These are phyloP conservation scores for Dolichoris vasculosae DNA, from an alignment of 1,140 invertebrate species.

Conservation along the genomic window DNA sequence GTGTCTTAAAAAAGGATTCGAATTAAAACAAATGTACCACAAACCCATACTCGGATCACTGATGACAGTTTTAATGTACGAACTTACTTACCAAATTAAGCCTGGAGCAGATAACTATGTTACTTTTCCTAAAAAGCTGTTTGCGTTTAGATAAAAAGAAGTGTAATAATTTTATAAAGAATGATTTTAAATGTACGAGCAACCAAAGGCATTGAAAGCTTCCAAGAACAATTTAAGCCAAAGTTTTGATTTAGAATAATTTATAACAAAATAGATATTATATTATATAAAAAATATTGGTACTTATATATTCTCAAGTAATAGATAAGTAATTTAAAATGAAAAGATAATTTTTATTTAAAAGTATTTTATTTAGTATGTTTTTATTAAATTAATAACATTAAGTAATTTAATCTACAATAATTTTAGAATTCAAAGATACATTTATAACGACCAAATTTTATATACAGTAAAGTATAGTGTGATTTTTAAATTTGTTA, in stretches of 20 bases:
- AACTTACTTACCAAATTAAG: slow-evolving; percentile 70
- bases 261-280: slow-evolving; percentile 3
- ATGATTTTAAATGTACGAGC: neutral
- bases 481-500: no score
- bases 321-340: no score
- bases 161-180: neutral
- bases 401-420: no score
- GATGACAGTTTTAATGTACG: slow-evolving; percentile 72
- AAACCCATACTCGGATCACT: slow-evolving; percentile 71
- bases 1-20: slow-evolving; percentile 76
- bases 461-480: no score
- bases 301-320: no score
- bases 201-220: neutral
- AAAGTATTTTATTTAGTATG: no score
- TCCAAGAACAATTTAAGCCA: slow-evolving; percentile 5
- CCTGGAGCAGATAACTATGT: slow-evolving; percentile 57
- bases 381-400: no score
- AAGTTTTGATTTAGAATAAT: slow-evolving; percentile 20
- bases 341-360: no score
- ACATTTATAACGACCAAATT: no score
- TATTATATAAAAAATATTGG: neutral
- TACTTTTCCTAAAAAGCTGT: slow-evolving; percentile 23
- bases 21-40: slow-evolving; percentile 75
- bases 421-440: no score
- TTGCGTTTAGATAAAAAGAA: slow-evolving; percentile 29